These are phyloP conservation scores for Aleiodes alternator DNA, from an alignment of 2,888 invertebrate species.

Conservation along the genomic window DNA sequence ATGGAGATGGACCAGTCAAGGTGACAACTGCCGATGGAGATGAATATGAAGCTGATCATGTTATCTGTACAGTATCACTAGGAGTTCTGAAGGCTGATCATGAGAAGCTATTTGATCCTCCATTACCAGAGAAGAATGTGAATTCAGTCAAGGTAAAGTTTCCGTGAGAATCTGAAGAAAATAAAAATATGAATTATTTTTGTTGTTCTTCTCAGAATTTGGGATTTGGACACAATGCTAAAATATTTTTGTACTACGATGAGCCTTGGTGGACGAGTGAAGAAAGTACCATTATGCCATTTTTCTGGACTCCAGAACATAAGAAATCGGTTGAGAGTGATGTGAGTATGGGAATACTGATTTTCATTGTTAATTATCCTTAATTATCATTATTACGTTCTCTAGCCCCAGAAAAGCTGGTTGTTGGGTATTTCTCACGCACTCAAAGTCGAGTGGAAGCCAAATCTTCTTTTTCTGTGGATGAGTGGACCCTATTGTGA, in stretches of 20 bases:
- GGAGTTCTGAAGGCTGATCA: conserved; percentile 82
- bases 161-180: neutral
- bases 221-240: conserved; percentile 82
- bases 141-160: conserved; percentile 76
- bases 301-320: conserved; percentile 78
- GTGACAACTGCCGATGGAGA: conserved; percentile 75
- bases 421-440: conserved; percentile 80
- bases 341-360: conserved; percentile 70
- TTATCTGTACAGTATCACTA: conserved; percentile 83
- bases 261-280: conserved; percentile 79
- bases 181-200: neutral
- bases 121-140: conserved; percentile 77
- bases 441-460: conserved; percentile 79
- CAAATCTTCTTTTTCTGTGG: conserved; percentile 81
- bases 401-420: conserved; percentile 77
- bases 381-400: neutral
- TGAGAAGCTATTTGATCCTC: conserved; percentile 77
- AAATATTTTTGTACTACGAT: conserved; percentile 82
- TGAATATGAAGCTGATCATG: conserved; percentile 78
- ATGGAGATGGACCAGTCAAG: conserved; percentile 52
- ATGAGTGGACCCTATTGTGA: conserved; percentile 79
- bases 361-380: neutral
- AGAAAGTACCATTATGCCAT: conserved; percentile 74
- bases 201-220: conserved; percentile 73
- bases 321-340: conserved; percentile 58